Evolutionary conservation across 2,797 vertebrate species (phyloP), one percentile per base, ranked within the genome.

Genomic region (Diglossa cyanea): DNA sequence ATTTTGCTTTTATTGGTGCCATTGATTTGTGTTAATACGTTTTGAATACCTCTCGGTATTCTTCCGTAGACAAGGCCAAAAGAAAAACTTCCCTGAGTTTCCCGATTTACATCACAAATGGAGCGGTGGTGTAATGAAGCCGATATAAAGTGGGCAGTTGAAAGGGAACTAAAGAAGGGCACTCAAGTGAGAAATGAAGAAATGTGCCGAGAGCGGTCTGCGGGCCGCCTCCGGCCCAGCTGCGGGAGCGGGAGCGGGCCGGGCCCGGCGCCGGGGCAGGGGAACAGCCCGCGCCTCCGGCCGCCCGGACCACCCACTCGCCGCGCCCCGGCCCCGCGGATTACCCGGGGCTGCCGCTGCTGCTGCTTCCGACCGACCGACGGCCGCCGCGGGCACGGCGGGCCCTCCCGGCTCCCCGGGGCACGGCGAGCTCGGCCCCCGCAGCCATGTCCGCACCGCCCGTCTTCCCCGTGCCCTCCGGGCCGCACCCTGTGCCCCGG

Each of bases 21-120:
- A 99, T 99, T 99, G 99, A 99, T 99, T 99, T 99, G 98, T 98
- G 98, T 99, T 99, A 99, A 99, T 99, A 99, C 98, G 98, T 99
- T 99, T 99, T 99, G 99, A 99, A 99, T 99, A 99, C 99, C 98
- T 98, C 99, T 99, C 90, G 98, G 99, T 99, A 99, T 99, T 99
- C 98, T 99, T 99, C 98, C 97, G 97, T 92, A 97, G 98, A 98
- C 98, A 98, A 98, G 98, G 98, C 97, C 95, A 98, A 98, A 98
- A 98, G 98, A 98, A 98, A 98, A 98, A 98, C 98, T 98, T 98
- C 98, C 98, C 98, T 31, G 98, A 99, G 98, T 99, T 98, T 98
- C 98, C 98, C 98, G 98, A 99, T 99, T 99, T 99, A 98, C 98
- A 99, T 99, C 97, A 99, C 98, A 99, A 98, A 98, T 85, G 97